Evolutionary conservation across 2,888 invertebrate genomes (phyloP).

Genomic region (Operophtera brumata): DNA sequence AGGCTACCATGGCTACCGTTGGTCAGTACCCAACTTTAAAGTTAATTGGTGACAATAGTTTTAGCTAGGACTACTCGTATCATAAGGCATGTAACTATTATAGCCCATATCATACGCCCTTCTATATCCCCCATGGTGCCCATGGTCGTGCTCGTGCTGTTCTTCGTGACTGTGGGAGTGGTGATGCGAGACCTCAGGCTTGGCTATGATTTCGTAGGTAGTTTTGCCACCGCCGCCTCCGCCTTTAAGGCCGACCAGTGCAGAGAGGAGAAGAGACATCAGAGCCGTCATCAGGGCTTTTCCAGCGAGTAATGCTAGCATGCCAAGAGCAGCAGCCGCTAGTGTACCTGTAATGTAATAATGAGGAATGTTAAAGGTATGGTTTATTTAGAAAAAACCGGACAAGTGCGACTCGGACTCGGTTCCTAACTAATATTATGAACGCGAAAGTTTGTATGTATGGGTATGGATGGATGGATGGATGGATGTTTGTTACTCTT

Average conservation of each 20-base stretch:
- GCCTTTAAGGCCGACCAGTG: constrained; percentile 88
- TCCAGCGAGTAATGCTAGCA: constrained; percentile 88
- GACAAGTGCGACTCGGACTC: no score
- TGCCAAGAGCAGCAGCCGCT: constrained; percentile 86
- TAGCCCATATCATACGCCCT: constrained; percentile 76
- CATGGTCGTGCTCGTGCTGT: constrained; percentile 77
- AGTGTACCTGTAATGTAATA: constrained; percentile 79
- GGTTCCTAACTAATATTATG: no score
- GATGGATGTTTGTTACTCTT: no score
- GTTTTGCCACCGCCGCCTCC: constrained; percentile 85
- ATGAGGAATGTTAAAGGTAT: no score
- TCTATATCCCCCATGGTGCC: constrained; percentile 79
- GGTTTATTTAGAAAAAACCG: no score
- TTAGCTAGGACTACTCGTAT: constrained; percentile 48
- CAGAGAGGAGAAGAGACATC: constrained; percentile 88
- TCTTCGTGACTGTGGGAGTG: constrained; percentile 87
- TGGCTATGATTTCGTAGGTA: constrained; percentile 91
- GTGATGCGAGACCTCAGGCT: constrained; percentile 87
- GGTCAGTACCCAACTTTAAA: no score
- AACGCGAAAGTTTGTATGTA: no score
- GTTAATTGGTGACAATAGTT: no score
- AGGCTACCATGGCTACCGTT: no score
- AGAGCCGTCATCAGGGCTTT: constrained; percentile 91
- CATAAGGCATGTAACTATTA: constrained; percentile 71
- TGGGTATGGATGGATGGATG: no score